Percentiles rank a stretch among this genome's conserved stretches.
phyloP scores from a whole-genome alignment of 2,113 vertebrate genomes.

The Edolisoma coerulescens region DNA sequence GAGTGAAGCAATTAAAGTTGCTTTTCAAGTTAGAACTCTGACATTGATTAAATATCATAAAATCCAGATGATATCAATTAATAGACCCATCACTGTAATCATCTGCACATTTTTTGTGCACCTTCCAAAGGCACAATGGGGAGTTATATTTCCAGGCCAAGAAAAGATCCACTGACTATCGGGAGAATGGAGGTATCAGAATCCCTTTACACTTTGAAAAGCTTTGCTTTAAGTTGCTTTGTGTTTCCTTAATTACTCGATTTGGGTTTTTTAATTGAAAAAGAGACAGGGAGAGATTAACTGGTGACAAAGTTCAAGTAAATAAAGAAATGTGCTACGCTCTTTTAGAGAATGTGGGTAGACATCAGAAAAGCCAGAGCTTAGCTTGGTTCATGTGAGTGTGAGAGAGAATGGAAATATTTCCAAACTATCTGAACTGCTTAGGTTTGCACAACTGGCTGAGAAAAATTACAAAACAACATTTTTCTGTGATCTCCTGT shows the following conservation, averaged over 20 bases:
- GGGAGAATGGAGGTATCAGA: neutral
- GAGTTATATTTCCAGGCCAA: neutral
- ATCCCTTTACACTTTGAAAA: neutral
- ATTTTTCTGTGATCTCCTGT: constrained; percentile 4
- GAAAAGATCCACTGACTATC: neutral
- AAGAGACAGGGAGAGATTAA: neutral
- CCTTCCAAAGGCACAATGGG: neutral
- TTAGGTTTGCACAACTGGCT: neutral
- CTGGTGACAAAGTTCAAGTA: neutral
- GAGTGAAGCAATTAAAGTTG: neutral
- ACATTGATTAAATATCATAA: neutral
- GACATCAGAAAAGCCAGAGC: neutral
- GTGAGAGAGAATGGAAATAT: neutral
- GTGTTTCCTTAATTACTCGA: neutral
- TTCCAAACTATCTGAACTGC: neutral
- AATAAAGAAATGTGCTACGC: neutral
- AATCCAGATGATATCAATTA: constrained; percentile 7
- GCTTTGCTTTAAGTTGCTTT: neutral
- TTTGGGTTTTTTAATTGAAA: neutral
- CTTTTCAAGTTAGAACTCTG: neutral
- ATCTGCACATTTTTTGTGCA: neutral
- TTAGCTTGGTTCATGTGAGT: neutral
- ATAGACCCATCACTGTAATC: neutral
- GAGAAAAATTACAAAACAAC: constrained; percentile 1
- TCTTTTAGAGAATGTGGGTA: neutral